These are phyloP conservation scores for Phenganax stokvisi DNA, from an alignment of 92 coral and sea anemone genomes.

Conservation along the genomic window DNA sequence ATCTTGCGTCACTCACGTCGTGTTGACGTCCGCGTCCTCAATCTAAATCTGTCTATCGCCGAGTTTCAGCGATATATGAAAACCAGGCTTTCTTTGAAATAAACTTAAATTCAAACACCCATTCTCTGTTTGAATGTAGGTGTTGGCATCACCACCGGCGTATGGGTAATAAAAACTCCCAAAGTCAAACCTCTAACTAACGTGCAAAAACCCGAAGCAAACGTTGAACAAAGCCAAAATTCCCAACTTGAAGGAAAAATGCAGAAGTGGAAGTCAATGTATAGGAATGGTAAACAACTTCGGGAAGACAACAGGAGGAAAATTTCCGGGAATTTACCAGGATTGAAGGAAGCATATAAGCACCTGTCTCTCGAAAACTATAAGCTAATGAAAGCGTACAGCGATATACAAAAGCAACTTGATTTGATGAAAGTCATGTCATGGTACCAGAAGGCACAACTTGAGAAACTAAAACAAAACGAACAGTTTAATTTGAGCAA, in stretches of 20 bases:
- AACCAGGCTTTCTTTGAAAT: not conserved
- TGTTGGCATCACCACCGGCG: constrained; percentile 25
- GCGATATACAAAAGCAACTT: constrained; percentile 59
- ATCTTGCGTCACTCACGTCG: too few species aligned
- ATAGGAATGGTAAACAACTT: constrained; percentile 10
- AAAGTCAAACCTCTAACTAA: constrained; percentile 1
- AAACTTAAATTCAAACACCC: not conserved
- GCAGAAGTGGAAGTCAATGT: constrained; percentile 29
- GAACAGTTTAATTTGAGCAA: constrained; percentile 5
- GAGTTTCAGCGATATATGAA: too few species aligned
- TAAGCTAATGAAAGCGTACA: constrained; percentile 56
- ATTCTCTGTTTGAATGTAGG: not conserved
- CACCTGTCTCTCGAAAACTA: constrained; percentile 65
- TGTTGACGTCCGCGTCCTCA: too few species aligned
- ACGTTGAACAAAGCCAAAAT: not conserved
- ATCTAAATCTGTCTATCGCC: too few species aligned
- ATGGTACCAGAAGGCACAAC: constrained; percentile 66
- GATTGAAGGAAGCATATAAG: constrained; percentile 52
- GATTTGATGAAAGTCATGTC: constrained; percentile 84
- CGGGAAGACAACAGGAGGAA: not conserved
- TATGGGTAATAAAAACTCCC: constrained; percentile 14
- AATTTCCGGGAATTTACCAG: constrained; percentile 3
- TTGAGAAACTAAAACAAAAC: constrained; percentile 12
- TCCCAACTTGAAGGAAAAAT: constrained; percentile 28
- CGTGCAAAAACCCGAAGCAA: not conserved